A percentile compares a stretch with the other conserved stretches of the same genome.
phyloP scores from a whole-genome alignment of 2,113 vertebrate species.

The Petroica traversi region DNA sequence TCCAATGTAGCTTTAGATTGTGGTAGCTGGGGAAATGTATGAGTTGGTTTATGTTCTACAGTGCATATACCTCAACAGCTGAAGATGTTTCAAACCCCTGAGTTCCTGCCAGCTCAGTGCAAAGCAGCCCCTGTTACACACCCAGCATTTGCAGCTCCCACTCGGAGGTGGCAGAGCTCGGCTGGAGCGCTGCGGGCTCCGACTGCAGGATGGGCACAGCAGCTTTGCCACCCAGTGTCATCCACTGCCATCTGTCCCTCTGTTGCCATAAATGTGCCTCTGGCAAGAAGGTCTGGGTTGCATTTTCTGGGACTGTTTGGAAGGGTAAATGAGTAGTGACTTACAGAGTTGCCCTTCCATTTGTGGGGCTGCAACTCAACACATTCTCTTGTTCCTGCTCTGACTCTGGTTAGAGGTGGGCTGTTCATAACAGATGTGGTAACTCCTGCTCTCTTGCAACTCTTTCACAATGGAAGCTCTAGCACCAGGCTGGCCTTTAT shows the following conservation, averaged over 20 bases:
- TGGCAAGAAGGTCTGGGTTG: constrained; percentile 37
- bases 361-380: not conserved
- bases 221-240: not conserved
- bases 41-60: constrained; percentile 11
- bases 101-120: not conserved
- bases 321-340: not conserved
- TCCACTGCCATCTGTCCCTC: not conserved
- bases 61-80: constrained; percentile 37
- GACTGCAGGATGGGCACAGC: not conserved
- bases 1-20: constrained; percentile 30
- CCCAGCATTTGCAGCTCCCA: rapidly evolving
- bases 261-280: not conserved
- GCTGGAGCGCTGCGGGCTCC: not conserved
- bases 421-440: not conserved
- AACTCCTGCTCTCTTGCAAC: not conserved
- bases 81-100: not conserved
- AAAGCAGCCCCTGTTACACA: not conserved
- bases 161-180: rapidly evolving
- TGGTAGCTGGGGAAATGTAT: constrained; percentile 35
- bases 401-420: not conserved
- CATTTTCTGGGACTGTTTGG: constrained; percentile 45
- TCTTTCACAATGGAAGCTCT: not conserved
- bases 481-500: constrained; percentile 22
- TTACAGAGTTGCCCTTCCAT: not conserved
- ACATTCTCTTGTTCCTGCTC: not conserved